Base-by-base conservation (phyloP, 2,797 vertebrate genomes). In the Holocentrus rufus region DNA sequence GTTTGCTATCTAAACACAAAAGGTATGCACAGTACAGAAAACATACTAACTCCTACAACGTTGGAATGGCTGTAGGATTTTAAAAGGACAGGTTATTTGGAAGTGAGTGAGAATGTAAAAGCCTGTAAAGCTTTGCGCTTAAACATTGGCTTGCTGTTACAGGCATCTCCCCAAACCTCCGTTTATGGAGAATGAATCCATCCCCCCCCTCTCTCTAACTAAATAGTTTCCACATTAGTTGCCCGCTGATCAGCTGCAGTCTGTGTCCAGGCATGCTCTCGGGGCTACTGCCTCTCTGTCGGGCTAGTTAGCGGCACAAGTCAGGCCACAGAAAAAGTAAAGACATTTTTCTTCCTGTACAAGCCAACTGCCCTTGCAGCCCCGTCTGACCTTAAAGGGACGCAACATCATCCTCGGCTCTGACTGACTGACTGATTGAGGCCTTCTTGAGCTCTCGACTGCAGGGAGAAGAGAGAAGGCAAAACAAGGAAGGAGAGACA, bases 141-240 rank as follows among this genome's bases (percentile, higher is more conserved):
- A 71, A 76, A 64, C 78, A 77, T 62, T 52, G 36, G 66, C 72
- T 59, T 71, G 23, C 64, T 76, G 61, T 76, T 69, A 59, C 72
- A 81, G 30, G 30, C 74, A 46, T 65, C 66, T 14, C 17, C 58
- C 49, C 61, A 77, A 79, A 85, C 72, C 82, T 88, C 90, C 86
- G 85, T 88, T 83, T 88, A 90, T 86, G 88, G 87, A 0, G 17
- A 81, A 73, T 60, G 55, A 87, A 81, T 81, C 74, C 31, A 65
- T 79, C 67, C 42, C 55, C n/a, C 1, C 68, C 17, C 76, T 46
- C 72, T 46, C 69, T 42, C 65, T 6, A 69, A 80, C 80, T 77
- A 57, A 87, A 91, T 90, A 90, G 59, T 90, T 90, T 91, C 86
- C 90, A 90, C 83, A 83, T 88, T 85, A 88, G 85, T 80, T 80